phyloP scores from a whole-genome alignment of 92 coral and sea anemone species.

The Plumapathes pennacea region DNA sequence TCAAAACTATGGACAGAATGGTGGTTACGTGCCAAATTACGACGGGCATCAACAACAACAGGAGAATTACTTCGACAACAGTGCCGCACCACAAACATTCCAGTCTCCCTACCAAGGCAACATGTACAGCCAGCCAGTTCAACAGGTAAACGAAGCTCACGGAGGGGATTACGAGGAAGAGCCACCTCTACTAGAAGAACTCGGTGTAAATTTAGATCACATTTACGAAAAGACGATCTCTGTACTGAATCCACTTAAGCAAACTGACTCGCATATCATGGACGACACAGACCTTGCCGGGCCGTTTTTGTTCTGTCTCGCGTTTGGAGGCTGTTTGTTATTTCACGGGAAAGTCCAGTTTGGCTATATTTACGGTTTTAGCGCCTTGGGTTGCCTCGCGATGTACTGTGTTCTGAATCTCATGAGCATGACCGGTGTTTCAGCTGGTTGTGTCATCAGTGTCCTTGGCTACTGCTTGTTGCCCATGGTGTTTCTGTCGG shows the following conservation, averaged over 20 bases:
- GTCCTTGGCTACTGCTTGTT: slow-evolving; percentile 91
- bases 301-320: slow-evolving; percentile 89
- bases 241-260: slow-evolving; percentile 90
- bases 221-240: slow-evolving; percentile 94
- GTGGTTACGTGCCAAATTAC: slow-evolving; percentile 53
- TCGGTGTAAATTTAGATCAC: slow-evolving; percentile 94
- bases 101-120: slow-evolving; percentile 65
- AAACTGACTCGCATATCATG: slow-evolving; percentile 87
- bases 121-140: slow-evolving; percentile 45
- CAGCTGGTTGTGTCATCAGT: slow-evolving; percentile 84
- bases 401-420: slow-evolving; percentile 92
- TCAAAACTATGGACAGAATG: too few species aligned
- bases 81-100: slow-evolving; percentile 34
- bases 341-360: slow-evolving; percentile 95
- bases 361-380: slow-evolving; percentile 94
- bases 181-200: slow-evolving; percentile 90
- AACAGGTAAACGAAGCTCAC: slow-evolving; percentile 77
- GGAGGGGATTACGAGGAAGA: slow-evolving; percentile 91
- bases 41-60: slow-evolving; percentile 36
- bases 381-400: slow-evolving; percentile 78
- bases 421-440: slow-evolving; percentile 96
- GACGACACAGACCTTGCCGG: slow-evolving; percentile 99
- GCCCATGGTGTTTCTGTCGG: slow-evolving; percentile 92
- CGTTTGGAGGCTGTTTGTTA: slow-evolving; percentile 89
- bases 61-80: slow-evolving; percentile 9